phyloP scores from a whole-genome alignment of 2,888 invertebrate genomes.

The Pseudococcus longispinus region DNA sequence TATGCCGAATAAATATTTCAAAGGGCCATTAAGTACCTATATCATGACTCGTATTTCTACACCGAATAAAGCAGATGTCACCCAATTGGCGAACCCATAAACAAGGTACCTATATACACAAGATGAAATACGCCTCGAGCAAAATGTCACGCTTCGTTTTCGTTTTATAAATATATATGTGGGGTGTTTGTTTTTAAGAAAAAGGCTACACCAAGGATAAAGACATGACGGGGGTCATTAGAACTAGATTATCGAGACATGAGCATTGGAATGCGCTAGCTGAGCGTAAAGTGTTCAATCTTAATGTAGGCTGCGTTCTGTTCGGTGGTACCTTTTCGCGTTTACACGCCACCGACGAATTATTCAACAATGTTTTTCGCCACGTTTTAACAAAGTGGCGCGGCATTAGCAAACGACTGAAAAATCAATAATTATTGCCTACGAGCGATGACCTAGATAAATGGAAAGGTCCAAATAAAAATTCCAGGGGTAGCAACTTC shows the following conservation, averaged over 20 bases:
- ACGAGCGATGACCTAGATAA: constrained; percentile 53
- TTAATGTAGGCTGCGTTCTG: background rate
- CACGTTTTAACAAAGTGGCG: constrained; percentile 29
- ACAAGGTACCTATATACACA: background rate
- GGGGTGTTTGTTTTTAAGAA: background rate
- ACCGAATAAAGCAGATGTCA: background rate
- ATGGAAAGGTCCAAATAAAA: constrained; percentile 51
- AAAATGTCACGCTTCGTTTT: background rate
- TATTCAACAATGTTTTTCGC: constrained; percentile 28
- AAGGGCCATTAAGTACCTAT: too few relatives aligned
- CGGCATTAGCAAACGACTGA: background rate
- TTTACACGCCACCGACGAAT: constrained; percentile 11
- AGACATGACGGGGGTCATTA: constrained; percentile 31
- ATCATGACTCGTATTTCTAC: too few relatives aligned
- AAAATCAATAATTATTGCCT: constrained; percentile 54
- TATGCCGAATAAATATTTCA: too few relatives aligned
- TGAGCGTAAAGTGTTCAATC: constrained; percentile 28
- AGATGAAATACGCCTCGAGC: background rate
- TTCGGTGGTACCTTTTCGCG: constrained; percentile 29
- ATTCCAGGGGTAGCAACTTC: constrained; percentile 37
- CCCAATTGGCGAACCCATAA: background rate
- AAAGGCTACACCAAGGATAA: background rate
- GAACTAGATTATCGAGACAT: constrained; percentile 4
- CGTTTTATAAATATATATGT: background rate
- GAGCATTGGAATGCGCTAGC: background rate